phyloP scores from a whole-genome alignment of 2,113 vertebrate species.

The Paracanthobrama guichenoti region DNA sequence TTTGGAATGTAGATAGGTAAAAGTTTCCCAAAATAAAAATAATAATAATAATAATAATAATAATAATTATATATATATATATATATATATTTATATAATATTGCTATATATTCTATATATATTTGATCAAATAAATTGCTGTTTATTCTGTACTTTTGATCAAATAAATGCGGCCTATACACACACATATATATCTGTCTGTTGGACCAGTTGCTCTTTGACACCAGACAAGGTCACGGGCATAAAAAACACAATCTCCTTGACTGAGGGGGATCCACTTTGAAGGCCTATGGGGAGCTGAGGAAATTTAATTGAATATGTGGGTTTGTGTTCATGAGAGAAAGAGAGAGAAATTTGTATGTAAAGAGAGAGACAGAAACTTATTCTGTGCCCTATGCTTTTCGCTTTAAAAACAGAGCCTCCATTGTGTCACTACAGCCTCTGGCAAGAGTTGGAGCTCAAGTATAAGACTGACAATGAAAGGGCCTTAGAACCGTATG shows the following conservation, averaged over 20 bases:
- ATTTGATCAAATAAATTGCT: neutral
- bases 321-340: slow-evolving; percentile 12
- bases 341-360: slow-evolving; percentile 11
- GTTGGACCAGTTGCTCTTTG: slow-evolving; percentile 35
- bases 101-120: too few relatives aligned
- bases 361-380: slow-evolving; percentile 31
- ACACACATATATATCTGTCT: neutral
- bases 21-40: too few relatives aligned
- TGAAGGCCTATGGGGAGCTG: slow-evolving; percentile 43
- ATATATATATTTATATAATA: too few relatives aligned
- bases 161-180: neutral
- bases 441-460: slow-evolving; percentile 50
- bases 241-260: slow-evolving; percentile 11
- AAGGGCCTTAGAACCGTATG: slow-evolving; percentile 53
- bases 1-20: too few relatives aligned
- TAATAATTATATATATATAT: too few relatives aligned
- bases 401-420: slow-evolving; percentile 50
- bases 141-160: neutral
- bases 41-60: too few relatives aligned
- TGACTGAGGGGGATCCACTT: slow-evolving; percentile 38
- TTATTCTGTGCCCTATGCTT: slow-evolving; percentile 39
- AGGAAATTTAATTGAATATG: slow-evolving; percentile 46
- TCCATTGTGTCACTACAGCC: slow-evolving; percentile 53
- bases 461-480: slow-evolving; percentile 34
- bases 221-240: slow-evolving; percentile 25